Percentiles rank a stretch among this genome's conserved stretches.
Conservation (phyloP, 2,888 invertebrate species). For the Eumerus sabulonum region DNA sequence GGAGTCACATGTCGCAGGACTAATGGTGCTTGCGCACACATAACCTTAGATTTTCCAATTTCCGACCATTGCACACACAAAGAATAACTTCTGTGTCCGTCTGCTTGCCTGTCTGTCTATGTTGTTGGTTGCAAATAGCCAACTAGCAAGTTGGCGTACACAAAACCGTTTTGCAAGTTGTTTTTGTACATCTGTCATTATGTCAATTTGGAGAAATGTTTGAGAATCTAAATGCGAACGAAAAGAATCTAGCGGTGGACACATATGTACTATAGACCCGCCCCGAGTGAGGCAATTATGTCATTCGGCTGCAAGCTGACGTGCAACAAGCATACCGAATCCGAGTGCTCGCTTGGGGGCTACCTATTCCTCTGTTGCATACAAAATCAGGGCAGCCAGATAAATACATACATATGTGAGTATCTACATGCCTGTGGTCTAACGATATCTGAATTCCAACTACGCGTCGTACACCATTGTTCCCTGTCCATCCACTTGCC, state of each 20-base stretch:
- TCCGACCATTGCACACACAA: conserved; percentile 37
- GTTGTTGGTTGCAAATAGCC: conserved; percentile 5
- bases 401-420: conserved; percentile 36
- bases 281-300: conserved; percentile 72
- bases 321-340: conserved; percentile 72
- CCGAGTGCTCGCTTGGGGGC: conserved; percentile 69
- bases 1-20: conserved; percentile 53
- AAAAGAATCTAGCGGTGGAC: conserved; percentile 28
- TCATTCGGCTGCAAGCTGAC: conserved; percentile 72
- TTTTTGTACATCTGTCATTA: conserved; percentile 73
- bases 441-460: conserved; percentile 65
- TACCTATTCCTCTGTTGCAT: conserved; percentile 25
- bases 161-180: conserved; percentile 66
- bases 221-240: conserved; percentile 63
- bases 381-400: conserved; percentile 47
- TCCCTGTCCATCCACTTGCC: conserved; percentile 45
- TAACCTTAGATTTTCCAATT: conserved; percentile 66
- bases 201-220: conserved; percentile 73
- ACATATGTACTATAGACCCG: conserved; percentile 27
- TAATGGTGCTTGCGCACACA: conserved; percentile 56
- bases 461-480: conserved; percentile 47
- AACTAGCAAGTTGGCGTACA: conserved; percentile 30
- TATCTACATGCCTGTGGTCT: too few species aligned
- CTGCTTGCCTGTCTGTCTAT: conserved; percentile 28
- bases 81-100: conserved; percentile 51